Percentiles rank a stretch among this genome's conserved stretches.
Evolutionary conservation across 2,888 invertebrate genomes (phyloP).

Genomic region (Podotricha telesiphe): DNA sequence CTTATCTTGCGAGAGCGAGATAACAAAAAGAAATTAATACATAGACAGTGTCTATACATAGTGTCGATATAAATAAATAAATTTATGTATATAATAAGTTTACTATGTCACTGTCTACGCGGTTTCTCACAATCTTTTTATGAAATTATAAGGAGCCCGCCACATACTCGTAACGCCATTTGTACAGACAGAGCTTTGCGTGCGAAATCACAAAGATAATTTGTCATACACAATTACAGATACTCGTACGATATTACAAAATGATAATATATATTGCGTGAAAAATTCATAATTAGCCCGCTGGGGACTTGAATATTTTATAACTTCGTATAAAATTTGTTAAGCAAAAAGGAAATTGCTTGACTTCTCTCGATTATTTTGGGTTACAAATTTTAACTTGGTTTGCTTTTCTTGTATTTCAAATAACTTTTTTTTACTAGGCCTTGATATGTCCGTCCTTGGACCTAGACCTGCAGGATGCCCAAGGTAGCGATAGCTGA

Average conservation of each 20-base stretch:
- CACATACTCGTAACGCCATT: neutral
- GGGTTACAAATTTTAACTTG: neutral
- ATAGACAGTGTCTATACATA: too few relatives aligned
- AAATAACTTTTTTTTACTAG: too few relatives aligned
- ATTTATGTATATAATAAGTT: too few relatives aligned
- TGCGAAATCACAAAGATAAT: conserved; percentile 59
- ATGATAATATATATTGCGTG: conserved; percentile 50
- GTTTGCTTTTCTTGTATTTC: too few relatives aligned
- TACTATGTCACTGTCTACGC: too few relatives aligned
- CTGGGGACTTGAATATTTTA: conserved; percentile 34
- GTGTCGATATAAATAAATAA: too few relatives aligned
- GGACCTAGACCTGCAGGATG: too few relatives aligned
- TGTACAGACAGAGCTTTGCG: conserved; percentile 45
- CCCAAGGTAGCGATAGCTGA: too few relatives aligned
- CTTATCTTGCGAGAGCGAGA: too few relatives aligned
- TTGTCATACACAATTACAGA: conserved; percentile 61
- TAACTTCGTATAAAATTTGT: neutral
- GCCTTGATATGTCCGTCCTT: too few relatives aligned
- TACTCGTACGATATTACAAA: conserved; percentile 44
- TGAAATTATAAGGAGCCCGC: neutral
- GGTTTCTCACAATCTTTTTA: neutral
- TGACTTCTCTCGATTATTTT: too few relatives aligned
- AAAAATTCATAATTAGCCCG: conserved; percentile 63
- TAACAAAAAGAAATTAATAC: too few relatives aligned
- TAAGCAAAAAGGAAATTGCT: neutral